Evolutionary conservation across 2,113 vertebrate species (phyloP).

Genomic region (Agapornis roseicollis): DNA sequence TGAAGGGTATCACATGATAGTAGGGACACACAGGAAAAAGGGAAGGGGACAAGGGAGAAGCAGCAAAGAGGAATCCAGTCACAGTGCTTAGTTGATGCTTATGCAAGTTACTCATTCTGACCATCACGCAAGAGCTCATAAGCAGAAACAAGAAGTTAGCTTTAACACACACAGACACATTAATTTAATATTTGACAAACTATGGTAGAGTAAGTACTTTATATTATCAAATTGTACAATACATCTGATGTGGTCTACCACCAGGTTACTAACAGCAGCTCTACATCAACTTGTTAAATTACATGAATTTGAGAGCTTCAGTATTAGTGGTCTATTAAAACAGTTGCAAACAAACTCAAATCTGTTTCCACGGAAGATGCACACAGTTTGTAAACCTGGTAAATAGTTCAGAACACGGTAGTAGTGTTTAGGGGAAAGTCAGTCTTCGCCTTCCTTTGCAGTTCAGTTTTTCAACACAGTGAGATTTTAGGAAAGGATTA

Average conservation of each 20-base stretch:
- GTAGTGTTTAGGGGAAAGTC: conserved; percentile 33
- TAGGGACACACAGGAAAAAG: background rate
- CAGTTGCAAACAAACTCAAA: background rate
- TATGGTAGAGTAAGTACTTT: background rate
- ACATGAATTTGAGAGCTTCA: background rate
- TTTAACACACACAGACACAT: background rate
- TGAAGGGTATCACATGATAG: background rate
- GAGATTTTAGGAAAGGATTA: conserved; percentile 46
- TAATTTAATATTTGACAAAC: background rate
- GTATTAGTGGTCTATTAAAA: conserved; percentile 12
- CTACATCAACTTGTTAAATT: background rate
- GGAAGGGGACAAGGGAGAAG: background rate
- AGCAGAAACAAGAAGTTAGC: background rate
- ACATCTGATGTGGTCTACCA: background rate
- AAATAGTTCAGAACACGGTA: conserved; percentile 22
- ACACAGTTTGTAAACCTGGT: conserved; percentile 4
- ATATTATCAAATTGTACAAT: background rate
- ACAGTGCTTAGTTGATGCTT: background rate
- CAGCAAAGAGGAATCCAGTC: background rate
- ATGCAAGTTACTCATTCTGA: background rate
- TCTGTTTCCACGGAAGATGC: background rate
- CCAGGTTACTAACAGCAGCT: background rate
- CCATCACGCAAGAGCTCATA: background rate
- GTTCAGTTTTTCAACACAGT: conserved; percentile 52
- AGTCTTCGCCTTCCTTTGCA: conserved; percentile 26